Base-by-base conservation (phyloP, 2,888 invertebrate genomes). In the Leucophenga montana region DNA sequence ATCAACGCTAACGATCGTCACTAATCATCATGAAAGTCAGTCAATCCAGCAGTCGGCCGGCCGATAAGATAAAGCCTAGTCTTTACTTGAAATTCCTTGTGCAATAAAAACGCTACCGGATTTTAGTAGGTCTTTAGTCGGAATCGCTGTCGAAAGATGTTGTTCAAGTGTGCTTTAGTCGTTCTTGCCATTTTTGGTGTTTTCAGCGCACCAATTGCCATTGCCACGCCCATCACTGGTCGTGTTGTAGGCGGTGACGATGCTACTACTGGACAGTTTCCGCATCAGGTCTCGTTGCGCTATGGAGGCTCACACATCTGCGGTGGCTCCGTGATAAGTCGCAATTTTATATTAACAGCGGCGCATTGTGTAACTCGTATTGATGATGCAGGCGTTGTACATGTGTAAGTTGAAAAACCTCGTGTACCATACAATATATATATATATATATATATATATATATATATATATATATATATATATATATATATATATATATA, bases 251-350 rank as follows among this genome's bases (percentile, higher is more conserved):
- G 86, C 22, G 89, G 89, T 9, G 66, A 68, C 1, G 77, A 83
- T 71, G 89, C 88, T 11, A 65, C 48, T 3, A 64, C 70, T 22
- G 85, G 81, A 9, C 83, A 88, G 71, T 88, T 87, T 75, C 85
- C 88, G 0, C 82, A 87, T 75, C 88, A 88, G 82, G 77, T 87
- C 14, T 88, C 89, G 8, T 53, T 87, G 57, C 75, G 84, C 13
- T 44, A 46, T 4, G 18, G 16, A 14, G 78, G 75, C 2, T 73
- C 73, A 0, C 83, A 85, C 27, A 77, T 53, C n/a, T 87, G 86
- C 61, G 86, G 85, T 48, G 85, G 82, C 16, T 79, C 84, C 5
- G 77, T 85, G 13, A 79, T 85, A 3, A 68, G 74, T 2, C 61
- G 20, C 0, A 68, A 75, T 0, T 76, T 71, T 22, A 70, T 85